Conservation (phyloP, 2,888 invertebrate genomes). For the Cephonodes hylas region DNA sequence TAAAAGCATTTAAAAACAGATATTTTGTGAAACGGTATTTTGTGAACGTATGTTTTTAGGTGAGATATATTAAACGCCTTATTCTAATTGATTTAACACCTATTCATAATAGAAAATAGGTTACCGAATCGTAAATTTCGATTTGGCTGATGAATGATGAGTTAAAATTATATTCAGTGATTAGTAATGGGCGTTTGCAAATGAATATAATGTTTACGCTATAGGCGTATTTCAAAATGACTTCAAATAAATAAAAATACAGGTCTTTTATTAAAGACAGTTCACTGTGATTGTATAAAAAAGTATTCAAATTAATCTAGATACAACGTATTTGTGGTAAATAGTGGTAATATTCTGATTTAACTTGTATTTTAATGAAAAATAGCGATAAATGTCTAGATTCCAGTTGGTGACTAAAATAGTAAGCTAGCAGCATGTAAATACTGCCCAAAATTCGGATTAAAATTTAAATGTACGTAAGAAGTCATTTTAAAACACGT, state of each 20-base stretch:
- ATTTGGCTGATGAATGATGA: constrained; percentile 17
- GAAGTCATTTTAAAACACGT: constrained; percentile 41
- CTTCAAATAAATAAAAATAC: not conserved
- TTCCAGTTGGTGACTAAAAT: no score
- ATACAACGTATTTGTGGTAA: no score
- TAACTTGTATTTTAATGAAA: no score
- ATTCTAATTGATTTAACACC: constrained; percentile 21
- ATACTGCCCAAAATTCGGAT: not conserved
- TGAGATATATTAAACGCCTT: constrained; percentile 28
- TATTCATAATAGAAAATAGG: constrained; percentile 27
- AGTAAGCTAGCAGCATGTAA: not conserved
- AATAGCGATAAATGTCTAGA: no score
- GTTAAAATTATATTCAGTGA: constrained; percentile 22
- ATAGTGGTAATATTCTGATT: no score
- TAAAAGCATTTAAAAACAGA: constrained; percentile 55
- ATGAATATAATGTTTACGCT: constrained; percentile 17
- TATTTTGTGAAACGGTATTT: constrained; percentile 59
- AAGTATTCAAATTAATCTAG: no score
- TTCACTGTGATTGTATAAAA: no score
- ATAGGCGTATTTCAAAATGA: not conserved
- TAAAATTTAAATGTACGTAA: not conserved
- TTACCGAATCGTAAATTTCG: constrained; percentile 11
- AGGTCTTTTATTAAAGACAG: no score
- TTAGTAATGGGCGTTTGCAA: constrained; percentile 20
- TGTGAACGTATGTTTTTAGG: constrained; percentile 61